Base-by-base conservation (phyloP, 2,888 invertebrate genomes). In the Steinernema hermaphroditum region DNA sequence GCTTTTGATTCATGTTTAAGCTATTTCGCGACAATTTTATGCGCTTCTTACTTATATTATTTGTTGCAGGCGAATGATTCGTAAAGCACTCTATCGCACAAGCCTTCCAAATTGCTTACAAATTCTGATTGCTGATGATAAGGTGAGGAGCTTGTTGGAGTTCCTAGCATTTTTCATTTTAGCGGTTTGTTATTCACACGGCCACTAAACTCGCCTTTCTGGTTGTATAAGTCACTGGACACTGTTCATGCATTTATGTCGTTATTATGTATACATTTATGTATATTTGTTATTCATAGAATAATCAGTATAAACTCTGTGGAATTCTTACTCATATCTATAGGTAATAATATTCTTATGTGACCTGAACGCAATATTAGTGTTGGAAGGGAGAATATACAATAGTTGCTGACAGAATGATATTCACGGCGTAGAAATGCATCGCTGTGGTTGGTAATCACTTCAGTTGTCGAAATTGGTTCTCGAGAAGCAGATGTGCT, bases 271-370 rank as follows among this genome's bases (percentile, higher is more conserved):
- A 19, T 14, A 9, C 43, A 46, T 46, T 34, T 27, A 62, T 29
- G 32, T 32, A 29, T 34, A 34, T 62, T 62, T 16, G 32, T 62
- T 62, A 62, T 62, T 62, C 62, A 62, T 32, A 62, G 62, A 62
- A 62, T 62, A 62, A 62, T 29, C 27, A 34, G 16, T 16, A 29
- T 29, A 62, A 62, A 24, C 22, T 62, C 34, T 62, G 37, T 37
- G 12, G 37, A 12, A 37, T 37, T 37, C 37, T 37, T 37, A 37
- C 37, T 37, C 37, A 37, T 4, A 8, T 37, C 22, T 22, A 2
- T 50, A 22, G 12, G 19, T 1, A 24, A 50, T n/a, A 50, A 50
- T 22, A 50, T 12, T 50, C 50, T 50, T 22, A 62, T n/a, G 37
- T 62, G 62, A 62, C 62, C 29, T 32, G 62, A 32, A 29, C 29